Conservation (phyloP, 2,888 invertebrate species). For the Ptilodon capucinus region DNA sequence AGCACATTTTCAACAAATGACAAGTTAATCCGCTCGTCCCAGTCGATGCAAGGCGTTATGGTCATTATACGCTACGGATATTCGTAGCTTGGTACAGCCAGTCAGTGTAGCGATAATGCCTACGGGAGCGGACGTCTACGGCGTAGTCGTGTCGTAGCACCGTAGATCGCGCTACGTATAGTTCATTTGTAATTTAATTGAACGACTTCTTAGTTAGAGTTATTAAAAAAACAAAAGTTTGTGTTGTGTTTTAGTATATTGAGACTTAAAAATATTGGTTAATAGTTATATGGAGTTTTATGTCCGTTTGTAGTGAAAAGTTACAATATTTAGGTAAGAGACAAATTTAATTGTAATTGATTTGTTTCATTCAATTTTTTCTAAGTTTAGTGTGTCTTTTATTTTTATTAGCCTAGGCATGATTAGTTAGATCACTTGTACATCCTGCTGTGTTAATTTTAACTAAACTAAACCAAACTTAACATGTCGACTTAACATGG, state of each 20-base stretch:
- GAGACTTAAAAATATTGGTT: not conserved
- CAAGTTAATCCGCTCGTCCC: too few relatives aligned
- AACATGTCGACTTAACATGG: too few relatives aligned
- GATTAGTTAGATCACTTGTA: too few relatives aligned
- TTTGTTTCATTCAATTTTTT: not conserved
- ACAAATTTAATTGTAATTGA: not conserved
- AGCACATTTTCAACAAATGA: too few relatives aligned
- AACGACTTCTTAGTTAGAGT: conserved; percentile 14
- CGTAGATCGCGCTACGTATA: conserved; percentile 27
- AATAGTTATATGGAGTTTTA: not conserved
- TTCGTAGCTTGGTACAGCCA: conserved; percentile 17
- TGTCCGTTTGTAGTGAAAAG: not conserved
- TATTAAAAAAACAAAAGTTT: too few relatives aligned
- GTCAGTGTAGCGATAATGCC: conserved; percentile 55
- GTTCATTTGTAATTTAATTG: conserved; percentile 31
- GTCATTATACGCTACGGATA: too few relatives aligned
- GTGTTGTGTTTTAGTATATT: not conserved
- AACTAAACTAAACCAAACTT: too few relatives aligned
- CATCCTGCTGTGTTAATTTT: too few relatives aligned
- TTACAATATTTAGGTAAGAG: not conserved
- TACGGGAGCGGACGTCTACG: conserved; percentile 58
- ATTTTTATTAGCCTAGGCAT: not conserved
- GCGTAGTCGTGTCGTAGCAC: conserved; percentile 38
- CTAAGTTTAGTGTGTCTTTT: not conserved
- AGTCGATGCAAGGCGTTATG: too few relatives aligned